phyloP scores from a whole-genome alignment of 2,888 invertebrate genomes.

The Lumbricus terrestris region DNA sequence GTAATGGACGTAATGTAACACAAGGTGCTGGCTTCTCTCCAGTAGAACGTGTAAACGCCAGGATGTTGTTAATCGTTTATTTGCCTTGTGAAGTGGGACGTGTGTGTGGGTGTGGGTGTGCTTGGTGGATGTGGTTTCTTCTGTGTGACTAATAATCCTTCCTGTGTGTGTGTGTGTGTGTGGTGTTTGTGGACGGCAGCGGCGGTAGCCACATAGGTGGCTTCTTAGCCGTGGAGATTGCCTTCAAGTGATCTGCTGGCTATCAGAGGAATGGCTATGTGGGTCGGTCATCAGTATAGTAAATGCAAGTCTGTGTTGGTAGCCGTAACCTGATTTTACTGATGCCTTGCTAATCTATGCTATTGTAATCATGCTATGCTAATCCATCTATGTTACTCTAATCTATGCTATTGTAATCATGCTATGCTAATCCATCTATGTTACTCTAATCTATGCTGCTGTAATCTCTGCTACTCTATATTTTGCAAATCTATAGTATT shows the following conservation, averaged over 20 bases:
- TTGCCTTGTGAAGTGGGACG: not conserved
- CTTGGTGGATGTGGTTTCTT: slow-evolving; percentile 72
- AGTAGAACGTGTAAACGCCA: slow-evolving; percentile 3
- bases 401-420: not conserved
- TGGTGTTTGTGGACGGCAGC: not conserved
- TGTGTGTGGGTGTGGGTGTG: not conserved
- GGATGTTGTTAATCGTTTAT: not conserved
- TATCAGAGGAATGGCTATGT: not conserved
- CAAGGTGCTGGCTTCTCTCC: not conserved
- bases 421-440: not conserved
- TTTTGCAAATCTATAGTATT: no score
- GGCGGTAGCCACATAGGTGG: no score
- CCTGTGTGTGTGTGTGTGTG: no score
- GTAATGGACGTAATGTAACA: not conserved
- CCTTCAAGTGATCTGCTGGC: not conserved
- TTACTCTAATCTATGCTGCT: not conserved
- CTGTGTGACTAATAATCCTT: slow-evolving; percentile 3
- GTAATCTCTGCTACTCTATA: no score
- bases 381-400: not conserved
- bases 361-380: not conserved
- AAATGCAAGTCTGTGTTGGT: not conserved
- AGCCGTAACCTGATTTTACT: not conserved
- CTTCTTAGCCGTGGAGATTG: no score
- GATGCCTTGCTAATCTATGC: not conserved
- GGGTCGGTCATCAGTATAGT: not conserved